Evolutionary conservation across 1,140 invertebrate species (phyloP), one percentile per base, ranked within the genome.

Genomic region (Latrodectus geometricus): DNA sequence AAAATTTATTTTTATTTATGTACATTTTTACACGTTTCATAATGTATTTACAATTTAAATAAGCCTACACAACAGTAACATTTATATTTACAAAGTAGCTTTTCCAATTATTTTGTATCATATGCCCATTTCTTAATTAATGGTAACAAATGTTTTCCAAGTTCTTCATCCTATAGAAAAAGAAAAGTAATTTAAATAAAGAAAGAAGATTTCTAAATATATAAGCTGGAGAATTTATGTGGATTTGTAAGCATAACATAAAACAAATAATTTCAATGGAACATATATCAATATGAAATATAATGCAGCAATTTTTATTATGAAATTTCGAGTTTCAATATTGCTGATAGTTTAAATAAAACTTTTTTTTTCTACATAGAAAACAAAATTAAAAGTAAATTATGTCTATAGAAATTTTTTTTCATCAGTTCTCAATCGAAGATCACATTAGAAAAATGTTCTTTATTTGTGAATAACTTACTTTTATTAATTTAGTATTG

Each of bases 151-250:
- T 56, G 52, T 48, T 86, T 86, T 11, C 83, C 83, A 8, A 86
- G 15, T 17, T 86, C 83, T 86, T 86, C 83, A 78, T 86, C 83
- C 83, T 86, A 50, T 15, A 61, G 73, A 54, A 21, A 68, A 21
- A 76, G n/a, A 20, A 23, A 48, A 74, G 0, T 4, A 9, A n/a
- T 54, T 8, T n/a, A 49, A 20, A 21, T 65, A 11, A 15, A 48
- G 65, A 35, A 35, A 9, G 56, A 21, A 70, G 17, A 52, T 81
- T 5, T 14, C 14, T 14, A 0, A 35, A 35, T 12, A 5, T 17
- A 20, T 15, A 14, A n/a, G 48, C 15, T 68, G 48, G 11, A 4
- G 0, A 68, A 11, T 14, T 50, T 9, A 20, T 48, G 23, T 23
- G 0, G n/a, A 48, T 17, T 54, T 66, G 0, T 17, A 49, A 20